Evolutionary conservation across 1,140 invertebrate genomes (phyloP).

Genomic region (Saxidomus purpurata): DNA sequence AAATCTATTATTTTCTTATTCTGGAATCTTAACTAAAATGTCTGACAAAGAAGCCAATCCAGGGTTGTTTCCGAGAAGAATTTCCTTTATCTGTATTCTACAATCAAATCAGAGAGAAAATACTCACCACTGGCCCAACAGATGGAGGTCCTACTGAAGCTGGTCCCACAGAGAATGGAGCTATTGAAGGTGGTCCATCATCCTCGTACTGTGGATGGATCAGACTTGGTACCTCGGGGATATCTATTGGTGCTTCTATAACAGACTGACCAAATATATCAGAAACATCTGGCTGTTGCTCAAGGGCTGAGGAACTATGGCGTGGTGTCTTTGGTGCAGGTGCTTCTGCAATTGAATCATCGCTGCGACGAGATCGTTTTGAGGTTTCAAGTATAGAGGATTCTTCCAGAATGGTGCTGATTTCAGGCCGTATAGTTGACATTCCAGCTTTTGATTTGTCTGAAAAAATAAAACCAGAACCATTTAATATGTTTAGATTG

Average conservation of each 20-base stretch:
- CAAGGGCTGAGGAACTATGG: conserved; percentile 19
- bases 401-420: conserved; percentile 78
- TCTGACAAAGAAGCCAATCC: too few relatives aligned
- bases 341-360: neutral
- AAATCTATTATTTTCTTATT: too few relatives aligned
- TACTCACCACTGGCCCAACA: conserved; percentile 76
- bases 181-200: conserved; percentile 77
- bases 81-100: too few relatives aligned
- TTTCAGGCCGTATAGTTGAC: conserved; percentile 69
- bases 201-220: conserved; percentile 65
- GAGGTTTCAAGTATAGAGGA: conserved; percentile 65
- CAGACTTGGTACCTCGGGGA: conserved; percentile 54
- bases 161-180: conserved; percentile 80
- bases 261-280: conserved; percentile 64
- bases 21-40: too few relatives aligned
- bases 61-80: too few relatives aligned
- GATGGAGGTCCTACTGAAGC: conserved; percentile 77
- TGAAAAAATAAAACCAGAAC: too few relatives aligned
- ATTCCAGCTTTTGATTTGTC: conserved; percentile 52
- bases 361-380: conserved; percentile 37
- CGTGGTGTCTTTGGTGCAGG: conserved; percentile 36
- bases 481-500: too few relatives aligned
- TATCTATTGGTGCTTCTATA: conserved; percentile 69
- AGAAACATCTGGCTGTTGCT: conserved; percentile 40
- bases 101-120: neutral